Conservation (phyloP, 2,888 invertebrate genomes). For the Scaptomyza polygonia region DNA sequence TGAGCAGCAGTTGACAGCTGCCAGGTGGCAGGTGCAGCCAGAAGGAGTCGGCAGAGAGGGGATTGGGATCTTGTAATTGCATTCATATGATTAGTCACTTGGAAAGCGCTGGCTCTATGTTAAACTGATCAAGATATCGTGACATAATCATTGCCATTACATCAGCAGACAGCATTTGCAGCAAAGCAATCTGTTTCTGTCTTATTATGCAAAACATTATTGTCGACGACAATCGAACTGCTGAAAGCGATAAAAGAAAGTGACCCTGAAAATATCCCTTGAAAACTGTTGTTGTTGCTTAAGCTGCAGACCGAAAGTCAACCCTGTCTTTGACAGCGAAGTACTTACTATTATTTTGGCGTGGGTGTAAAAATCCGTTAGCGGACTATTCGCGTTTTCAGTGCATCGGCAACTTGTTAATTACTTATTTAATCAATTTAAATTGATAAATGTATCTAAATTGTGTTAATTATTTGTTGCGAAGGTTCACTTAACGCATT, state of each 20-base stretch:
- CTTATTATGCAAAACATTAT: slow-evolving; percentile 32
- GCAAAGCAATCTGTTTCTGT: slow-evolving; percentile 33
- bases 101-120: slow-evolving; percentile 38
- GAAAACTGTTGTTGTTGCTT: neutral
- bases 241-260: neutral
- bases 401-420: neutral
- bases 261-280: neutral
- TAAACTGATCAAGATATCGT: slow-evolving; percentile 62
- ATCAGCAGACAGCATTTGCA: slow-evolving; percentile 54
- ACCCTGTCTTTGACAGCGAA: neutral
- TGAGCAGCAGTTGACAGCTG: slow-evolving; percentile 41
- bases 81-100: slow-evolving; percentile 47
- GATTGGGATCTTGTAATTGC: slow-evolving; percentile 14
- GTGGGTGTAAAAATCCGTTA: neutral
- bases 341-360: neutral
- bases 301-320: neutral
- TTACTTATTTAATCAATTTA: neutral
- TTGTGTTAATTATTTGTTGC: neutral
- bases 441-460: neutral
- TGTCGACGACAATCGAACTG: neutral
- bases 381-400: neutral
- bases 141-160: slow-evolving; percentile 72
- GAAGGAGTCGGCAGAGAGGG: neutral
- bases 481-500: no score
- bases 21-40: slow-evolving; percentile 59